Conservation (phyloP, 2,113 vertebrate species). For the Grallaria varia region DNA sequence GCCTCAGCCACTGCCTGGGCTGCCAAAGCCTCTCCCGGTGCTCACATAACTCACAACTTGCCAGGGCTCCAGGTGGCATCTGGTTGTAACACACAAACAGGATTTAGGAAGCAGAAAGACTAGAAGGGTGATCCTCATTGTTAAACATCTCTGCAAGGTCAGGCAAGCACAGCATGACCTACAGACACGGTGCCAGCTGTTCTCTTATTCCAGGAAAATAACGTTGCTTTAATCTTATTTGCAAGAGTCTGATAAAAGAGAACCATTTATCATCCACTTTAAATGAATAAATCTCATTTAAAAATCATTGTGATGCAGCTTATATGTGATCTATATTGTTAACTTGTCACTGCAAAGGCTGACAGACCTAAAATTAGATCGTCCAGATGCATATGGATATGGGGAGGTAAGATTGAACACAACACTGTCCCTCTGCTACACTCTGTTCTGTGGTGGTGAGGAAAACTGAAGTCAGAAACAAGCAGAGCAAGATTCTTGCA, state of each 20-base stretch:
- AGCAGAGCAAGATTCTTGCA: not conserved
- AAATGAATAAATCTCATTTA: constrained; percentile 62
- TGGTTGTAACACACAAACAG: not conserved
- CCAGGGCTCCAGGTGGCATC: not conserved
- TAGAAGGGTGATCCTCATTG: not conserved
- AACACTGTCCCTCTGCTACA: not conserved
- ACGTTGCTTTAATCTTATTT: constrained; percentile 58
- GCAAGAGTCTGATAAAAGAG: constrained; percentile 43
- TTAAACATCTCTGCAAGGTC: constrained; percentile 13
- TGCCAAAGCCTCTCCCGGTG: not conserved
- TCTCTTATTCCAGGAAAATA: constrained; percentile 30
- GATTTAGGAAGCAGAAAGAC: not conserved
- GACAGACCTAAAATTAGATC: constrained; percentile 15
- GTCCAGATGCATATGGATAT: constrained; percentile 4
- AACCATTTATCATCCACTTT: constrained; percentile 49
- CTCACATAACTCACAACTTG: not conserved
- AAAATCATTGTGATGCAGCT: constrained; percentile 42
- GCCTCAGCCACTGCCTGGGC: not conserved
- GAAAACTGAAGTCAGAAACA: not conserved
- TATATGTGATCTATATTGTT: constrained; percentile 30
- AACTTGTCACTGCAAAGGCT: constrained; percentile 3
- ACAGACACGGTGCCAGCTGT: not conserved
- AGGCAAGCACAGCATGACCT: constrained; percentile 5
- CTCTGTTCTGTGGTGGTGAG: not conserved
- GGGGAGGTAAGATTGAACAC: not conserved